These are phyloP conservation scores for Dasypolia templi DNA, from an alignment of 2,888 invertebrate species.

Conservation along the genomic window DNA sequence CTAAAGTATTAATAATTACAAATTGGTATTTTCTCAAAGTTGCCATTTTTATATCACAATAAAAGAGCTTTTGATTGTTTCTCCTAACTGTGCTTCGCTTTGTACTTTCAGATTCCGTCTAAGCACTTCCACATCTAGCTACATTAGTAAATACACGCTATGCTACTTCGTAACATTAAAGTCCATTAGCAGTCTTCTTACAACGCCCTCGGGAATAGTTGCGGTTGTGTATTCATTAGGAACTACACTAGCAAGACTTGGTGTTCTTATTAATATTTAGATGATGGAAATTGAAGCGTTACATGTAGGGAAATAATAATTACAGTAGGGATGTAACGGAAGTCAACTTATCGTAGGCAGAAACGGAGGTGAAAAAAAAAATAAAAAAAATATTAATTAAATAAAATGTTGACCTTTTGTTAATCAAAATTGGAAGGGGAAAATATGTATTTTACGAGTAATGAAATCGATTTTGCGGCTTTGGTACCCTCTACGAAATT, in stretches of 20 bases:
- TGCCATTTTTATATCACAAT: too few relatives aligned
- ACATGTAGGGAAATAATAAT: neutral
- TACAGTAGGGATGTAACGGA: neutral
- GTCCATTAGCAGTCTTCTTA: slow-evolving; percentile 53
- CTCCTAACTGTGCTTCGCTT: neutral
- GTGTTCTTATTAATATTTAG: slow-evolving; percentile 32
- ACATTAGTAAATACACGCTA: slow-evolving; percentile 30
- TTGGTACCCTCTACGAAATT: neutral
- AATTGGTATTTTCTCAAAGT: too few relatives aligned
- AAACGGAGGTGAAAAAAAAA: too few relatives aligned
- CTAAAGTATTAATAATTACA: neutral
- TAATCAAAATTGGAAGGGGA: neutral
- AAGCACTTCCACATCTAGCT: slow-evolving; percentile 23
- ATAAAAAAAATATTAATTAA: neutral
- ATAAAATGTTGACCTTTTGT: neutral
- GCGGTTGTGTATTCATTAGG: slow-evolving; percentile 54
- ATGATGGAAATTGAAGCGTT: slow-evolving; percentile 7
- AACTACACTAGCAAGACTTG: slow-evolving; percentile 8
- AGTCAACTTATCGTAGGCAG: neutral
- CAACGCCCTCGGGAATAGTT: slow-evolving; percentile 46
- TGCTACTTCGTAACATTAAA: slow-evolving; percentile 43
- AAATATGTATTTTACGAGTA: neutral
- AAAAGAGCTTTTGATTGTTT: neutral
- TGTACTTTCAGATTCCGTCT: slow-evolving; percentile 1
- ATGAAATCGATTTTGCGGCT: neutral